Evolutionary conservation across 2,888 invertebrate species (phyloP).

Genomic region (Venusia cambrica): DNA sequence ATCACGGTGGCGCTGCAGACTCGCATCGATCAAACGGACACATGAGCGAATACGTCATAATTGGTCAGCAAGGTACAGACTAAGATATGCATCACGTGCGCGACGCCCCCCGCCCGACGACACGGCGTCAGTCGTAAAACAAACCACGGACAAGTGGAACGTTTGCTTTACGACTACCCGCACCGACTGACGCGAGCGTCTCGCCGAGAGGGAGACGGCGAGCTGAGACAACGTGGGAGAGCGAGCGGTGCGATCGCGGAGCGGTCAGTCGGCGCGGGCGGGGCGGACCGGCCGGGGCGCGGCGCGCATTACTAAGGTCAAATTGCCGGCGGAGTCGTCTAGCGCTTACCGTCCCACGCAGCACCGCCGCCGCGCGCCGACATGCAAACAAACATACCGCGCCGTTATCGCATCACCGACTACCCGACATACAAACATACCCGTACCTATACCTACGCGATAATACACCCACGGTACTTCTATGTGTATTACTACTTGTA

Average conservation of each 20-base stretch:
- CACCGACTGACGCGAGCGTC: slow-evolving; percentile 16
- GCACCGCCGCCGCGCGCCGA: slow-evolving; percentile 46
- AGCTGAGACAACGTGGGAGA: not conserved
- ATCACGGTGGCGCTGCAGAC: too few species aligned
- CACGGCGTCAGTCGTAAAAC: slow-evolving; percentile 3
- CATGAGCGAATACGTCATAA: too few species aligned
- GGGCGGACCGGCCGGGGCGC: slow-evolving; percentile 23
- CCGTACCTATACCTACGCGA: too few species aligned
- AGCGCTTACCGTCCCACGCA: slow-evolving; percentile 62
- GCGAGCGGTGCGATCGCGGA: slow-evolving; percentile 10
- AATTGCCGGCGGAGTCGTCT: slow-evolving; percentile 54
- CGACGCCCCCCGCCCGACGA: slow-evolving; percentile 30
- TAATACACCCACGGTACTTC: too few species aligned
- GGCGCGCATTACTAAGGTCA: slow-evolving; percentile 71
- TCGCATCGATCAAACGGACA: too few species aligned
- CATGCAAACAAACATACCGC: slow-evolving; percentile 70
- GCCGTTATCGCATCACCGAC: slow-evolving; percentile 42
- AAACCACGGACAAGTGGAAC: slow-evolving; percentile 1
- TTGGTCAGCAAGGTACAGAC: slow-evolving; percentile 43
- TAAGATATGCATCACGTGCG: slow-evolving; percentile 73
- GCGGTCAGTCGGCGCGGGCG: slow-evolving; percentile 15
- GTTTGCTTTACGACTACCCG: too few species aligned
- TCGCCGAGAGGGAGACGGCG: slow-evolving; percentile 3
- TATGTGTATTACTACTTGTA: too few species aligned
- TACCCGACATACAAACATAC: too few species aligned